phyloP scores from a whole-genome alignment of 2,797 vertebrate genomes.

The Channa striata region DNA sequence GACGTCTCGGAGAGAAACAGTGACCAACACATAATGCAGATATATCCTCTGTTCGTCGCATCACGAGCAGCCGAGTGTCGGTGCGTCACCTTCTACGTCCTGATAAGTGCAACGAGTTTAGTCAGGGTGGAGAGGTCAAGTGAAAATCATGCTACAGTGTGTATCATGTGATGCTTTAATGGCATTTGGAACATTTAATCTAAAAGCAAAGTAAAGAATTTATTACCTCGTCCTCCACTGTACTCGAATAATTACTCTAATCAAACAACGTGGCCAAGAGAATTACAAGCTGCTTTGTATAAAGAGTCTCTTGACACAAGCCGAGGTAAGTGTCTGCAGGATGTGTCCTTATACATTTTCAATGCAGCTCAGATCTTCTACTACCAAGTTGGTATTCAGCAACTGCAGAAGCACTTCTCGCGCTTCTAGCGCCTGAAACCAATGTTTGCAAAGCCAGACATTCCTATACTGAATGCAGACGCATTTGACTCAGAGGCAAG shows the following conservation, averaged over 20 bases:
- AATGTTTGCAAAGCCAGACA: constrained; percentile 28
- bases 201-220: not conserved
- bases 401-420: constrained; percentile 33
- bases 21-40: constrained; percentile 37
- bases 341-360: constrained; percentile 24
- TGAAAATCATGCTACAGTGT: constrained; percentile 12
- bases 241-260: not conserved
- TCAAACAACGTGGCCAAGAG: constrained; percentile 1
- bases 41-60: constrained; percentile 30
- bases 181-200: constrained; percentile 14
- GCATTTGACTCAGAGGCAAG: constrained; percentile 46
- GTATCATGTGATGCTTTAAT: constrained; percentile 20
- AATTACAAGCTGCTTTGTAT: not conserved
- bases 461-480: constrained; percentile 33
- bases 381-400: constrained; percentile 41
- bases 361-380: not conserved
- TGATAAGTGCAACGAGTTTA: not conserved
- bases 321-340: not conserved
- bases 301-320: constrained; percentile 17
- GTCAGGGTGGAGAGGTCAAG: not conserved
- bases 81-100: not conserved
- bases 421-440: constrained; percentile 36
- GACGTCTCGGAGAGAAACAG: constrained; percentile 59
- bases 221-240: no score
- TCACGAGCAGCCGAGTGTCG: constrained; percentile 1